Evolutionary conservation across 2,113 vertebrate species (phyloP).

Genomic region (Serilophus lunatus): DNA sequence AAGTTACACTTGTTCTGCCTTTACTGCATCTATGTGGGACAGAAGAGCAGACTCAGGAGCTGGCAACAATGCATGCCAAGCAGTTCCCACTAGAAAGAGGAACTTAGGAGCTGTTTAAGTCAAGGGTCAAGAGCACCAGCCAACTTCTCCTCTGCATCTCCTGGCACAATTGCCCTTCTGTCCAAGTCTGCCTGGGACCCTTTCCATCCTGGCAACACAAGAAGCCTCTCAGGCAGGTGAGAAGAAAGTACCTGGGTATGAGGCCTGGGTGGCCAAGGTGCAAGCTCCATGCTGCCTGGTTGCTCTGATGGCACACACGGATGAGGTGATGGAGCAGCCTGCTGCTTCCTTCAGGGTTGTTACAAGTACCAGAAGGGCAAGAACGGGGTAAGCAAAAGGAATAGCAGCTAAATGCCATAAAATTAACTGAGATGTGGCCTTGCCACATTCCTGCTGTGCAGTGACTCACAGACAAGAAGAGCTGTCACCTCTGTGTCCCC

Average conservation of each 20-base stretch:
- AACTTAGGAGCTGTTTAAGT: neutral
- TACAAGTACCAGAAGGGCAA: neutral
- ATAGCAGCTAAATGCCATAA: neutral
- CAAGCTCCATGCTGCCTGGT: neutral
- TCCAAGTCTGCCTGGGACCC: no score
- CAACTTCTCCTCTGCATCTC: neutral
- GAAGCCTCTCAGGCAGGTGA: neutral
- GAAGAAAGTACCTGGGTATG: neutral
- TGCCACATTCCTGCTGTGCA: neutral
- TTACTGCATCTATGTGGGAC: neutral
- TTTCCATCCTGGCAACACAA: neutral
- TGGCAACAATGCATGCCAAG: neutral
- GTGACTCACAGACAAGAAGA: neutral
- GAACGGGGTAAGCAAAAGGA: neutral
- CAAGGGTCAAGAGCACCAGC: neutral
- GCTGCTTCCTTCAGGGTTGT: neutral
- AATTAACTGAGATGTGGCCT: neutral
- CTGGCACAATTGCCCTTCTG: neutral
- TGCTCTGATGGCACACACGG: neutral
- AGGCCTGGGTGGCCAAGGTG: neutral
- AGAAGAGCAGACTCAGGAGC: neutral
- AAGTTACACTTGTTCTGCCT: neutral
- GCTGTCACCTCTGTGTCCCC: neutral
- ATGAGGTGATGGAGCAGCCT: neutral
- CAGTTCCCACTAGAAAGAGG: neutral